phyloP scores from a whole-genome alignment of 2,888 invertebrate genomes.

The Ormyrus pomaceus region DNA sequence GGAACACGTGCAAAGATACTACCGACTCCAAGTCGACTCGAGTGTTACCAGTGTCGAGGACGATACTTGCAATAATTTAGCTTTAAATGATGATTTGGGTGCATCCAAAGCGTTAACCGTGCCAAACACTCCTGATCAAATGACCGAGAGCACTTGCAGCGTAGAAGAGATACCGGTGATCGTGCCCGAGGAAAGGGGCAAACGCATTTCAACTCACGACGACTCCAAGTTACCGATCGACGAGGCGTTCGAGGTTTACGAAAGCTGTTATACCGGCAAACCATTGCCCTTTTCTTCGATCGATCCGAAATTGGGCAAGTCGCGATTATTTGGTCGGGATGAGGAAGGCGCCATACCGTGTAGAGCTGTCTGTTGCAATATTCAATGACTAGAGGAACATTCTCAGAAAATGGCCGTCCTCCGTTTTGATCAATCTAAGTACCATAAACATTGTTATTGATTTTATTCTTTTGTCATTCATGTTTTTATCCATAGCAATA shows the following conservation, averaged over 20 bases:
- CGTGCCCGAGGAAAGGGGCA: constrained; percentile 56
- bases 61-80: constrained; percentile 35
- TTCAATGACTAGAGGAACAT: constrained; percentile 66
- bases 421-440: constrained; percentile 36
- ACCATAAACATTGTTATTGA: constrained; percentile 43
- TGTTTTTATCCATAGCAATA: not conserved
- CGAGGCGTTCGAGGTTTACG: constrained; percentile 72
- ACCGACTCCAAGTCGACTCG: constrained; percentile 68
- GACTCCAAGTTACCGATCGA: constrained; percentile 65
- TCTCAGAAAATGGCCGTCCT: constrained; percentile 40
- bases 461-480: not conserved
- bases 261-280: constrained; percentile 67
- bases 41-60: constrained; percentile 63
- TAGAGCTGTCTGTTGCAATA: constrained; percentile 70
- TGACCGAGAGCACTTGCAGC: constrained; percentile 62
- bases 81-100: constrained; percentile 46
- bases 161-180: constrained; percentile 65
- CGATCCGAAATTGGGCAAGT: constrained; percentile 59
- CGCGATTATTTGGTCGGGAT: constrained; percentile 18
- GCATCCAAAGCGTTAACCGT: constrained; percentile 45
- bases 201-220: not conserved
- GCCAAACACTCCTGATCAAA: constrained; percentile 64
- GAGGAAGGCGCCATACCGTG: constrained; percentile 67
- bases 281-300: constrained; percentile 57
- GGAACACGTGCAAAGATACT: constrained; percentile 69